A percentile compares a stretch with the other conserved stretches of the same genome.
phyloP scores from a whole-genome alignment of 2,888 invertebrate genomes.

The Phyllotreta cruciferae region DNA sequence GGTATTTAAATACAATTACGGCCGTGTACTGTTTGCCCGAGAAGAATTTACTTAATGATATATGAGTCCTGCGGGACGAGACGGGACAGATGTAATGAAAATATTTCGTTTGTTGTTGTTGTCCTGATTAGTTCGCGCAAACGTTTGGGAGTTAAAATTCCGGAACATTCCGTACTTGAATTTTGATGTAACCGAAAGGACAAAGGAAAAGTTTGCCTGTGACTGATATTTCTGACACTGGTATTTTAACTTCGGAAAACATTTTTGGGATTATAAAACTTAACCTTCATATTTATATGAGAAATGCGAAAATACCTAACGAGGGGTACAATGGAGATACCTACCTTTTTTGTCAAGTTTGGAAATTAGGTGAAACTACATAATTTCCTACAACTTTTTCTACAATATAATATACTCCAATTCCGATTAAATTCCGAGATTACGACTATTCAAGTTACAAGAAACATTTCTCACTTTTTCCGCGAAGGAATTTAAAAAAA shows the following conservation, averaged over 20 bases:
- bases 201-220: no score
- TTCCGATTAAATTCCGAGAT: constrained; percentile 9
- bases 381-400: no score
- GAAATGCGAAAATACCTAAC: no score
- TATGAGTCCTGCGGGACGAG: constrained; percentile 28
- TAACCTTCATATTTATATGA: no score
- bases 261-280: no score
- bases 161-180: constrained; percentile 8
- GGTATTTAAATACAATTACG: constrained; percentile 50
- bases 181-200: background rate
- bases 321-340: no score
- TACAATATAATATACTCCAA: background rate
- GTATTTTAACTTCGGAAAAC: no score
- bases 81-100: constrained; percentile 34
- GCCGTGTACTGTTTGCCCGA: constrained; percentile 30
- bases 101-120: constrained; percentile 27
- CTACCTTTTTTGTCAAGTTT: no score
- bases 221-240: no score
- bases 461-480: constrained; percentile 9
- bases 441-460: background rate
- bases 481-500: constrained; percentile 17
- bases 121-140: constrained; percentile 23
- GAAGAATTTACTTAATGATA: constrained; percentile 34
- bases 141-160: constrained; percentile 10
- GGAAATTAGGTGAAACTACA: no score